Evolutionary conservation across 53 echinoderm and acorn worm species (phyloP).

Genomic region (Luidia sarsii): DNA sequence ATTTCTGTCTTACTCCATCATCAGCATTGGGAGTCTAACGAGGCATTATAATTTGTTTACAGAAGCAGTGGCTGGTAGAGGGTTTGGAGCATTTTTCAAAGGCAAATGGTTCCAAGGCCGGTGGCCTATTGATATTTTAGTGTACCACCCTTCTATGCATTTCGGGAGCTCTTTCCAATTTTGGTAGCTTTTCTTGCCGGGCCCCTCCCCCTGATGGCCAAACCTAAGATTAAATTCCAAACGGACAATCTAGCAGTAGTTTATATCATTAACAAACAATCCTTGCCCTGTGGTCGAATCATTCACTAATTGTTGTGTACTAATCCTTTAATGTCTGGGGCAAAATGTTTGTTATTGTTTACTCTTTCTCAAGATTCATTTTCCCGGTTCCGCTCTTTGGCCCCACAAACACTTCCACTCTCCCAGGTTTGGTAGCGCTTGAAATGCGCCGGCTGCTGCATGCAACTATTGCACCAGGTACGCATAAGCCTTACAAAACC

Average conservation of each 20-base stretch:
- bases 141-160: not conserved
- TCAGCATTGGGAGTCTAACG: slow-evolving; percentile 8
- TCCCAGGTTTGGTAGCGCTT: not conserved
- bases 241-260: slow-evolving; percentile 53
- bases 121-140: not conserved
- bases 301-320: slow-evolving; percentile 11
- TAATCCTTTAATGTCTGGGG: slow-evolving; percentile 31
- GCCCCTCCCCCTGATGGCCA: no score
- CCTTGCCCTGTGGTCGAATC: not conserved
- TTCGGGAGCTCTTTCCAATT: not conserved
- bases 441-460: not conserved
- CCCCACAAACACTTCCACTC: not conserved
- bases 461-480: not conserved
- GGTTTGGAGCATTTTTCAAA: slow-evolving; percentile 52
- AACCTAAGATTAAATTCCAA: not conserved
- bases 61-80: slow-evolving; percentile 47
- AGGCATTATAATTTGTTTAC: slow-evolving; percentile 29
- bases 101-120: slow-evolving; percentile 44
- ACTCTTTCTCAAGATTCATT: slow-evolving; percentile 35
- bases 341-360: slow-evolving; percentile 11
- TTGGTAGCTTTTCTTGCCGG: no score
- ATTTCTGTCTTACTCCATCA: slow-evolving; percentile 8
- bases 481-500: no score
- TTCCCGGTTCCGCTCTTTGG: not conserved
- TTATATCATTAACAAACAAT: slow-evolving; percentile 40